These are phyloP conservation scores for Baccha elongata DNA, from an alignment of 2,888 invertebrate species.

Conservation along the genomic window DNA sequence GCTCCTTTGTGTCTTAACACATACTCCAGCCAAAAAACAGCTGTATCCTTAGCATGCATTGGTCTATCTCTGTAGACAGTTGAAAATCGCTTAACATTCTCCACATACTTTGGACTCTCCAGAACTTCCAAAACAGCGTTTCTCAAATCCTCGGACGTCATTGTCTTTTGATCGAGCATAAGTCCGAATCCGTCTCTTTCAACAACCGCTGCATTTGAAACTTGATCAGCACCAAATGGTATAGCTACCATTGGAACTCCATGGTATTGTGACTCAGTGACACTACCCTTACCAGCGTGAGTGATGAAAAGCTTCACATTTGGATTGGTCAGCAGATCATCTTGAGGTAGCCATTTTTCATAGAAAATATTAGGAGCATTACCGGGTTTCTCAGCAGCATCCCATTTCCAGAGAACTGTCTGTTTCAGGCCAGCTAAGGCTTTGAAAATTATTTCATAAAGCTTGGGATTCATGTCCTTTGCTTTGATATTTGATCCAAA, in stretches of 20 bases:
- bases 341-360: slow-evolving; percentile 87
- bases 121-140: slow-evolving; percentile 74
- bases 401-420: slow-evolving; percentile 86
- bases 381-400: slow-evolving; percentile 80
- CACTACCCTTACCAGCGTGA: slow-evolving; percentile 87
- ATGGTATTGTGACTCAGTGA: slow-evolving; percentile 85
- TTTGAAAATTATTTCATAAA: slow-evolving; percentile 83
- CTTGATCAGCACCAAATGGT: slow-evolving; percentile 77
- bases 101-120: slow-evolving; percentile 73
- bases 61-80: slow-evolving; percentile 83
- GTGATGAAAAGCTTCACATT: slow-evolving; percentile 86
- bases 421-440: slow-evolving; percentile 85
- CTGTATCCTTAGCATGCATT: slow-evolving; percentile 83
- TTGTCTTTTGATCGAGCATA: slow-evolving; percentile 44
- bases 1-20: slow-evolving; percentile 85
- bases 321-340: slow-evolving; percentile 85
- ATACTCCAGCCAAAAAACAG: slow-evolving; percentile 85
- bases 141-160: slow-evolving; percentile 65
- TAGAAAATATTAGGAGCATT: slow-evolving; percentile 82
- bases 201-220: slow-evolving; percentile 85
- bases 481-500: slow-evolving; percentile 78
- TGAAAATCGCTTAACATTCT: slow-evolving; percentile 80
- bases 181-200: slow-evolving; percentile 84
- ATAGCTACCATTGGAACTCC: slow-evolving; percentile 83
- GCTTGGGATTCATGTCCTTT: slow-evolving; percentile 82